Evolutionary conservation across 2,888 invertebrate genomes (phyloP).

Genomic region (Drosophila demipolita): DNA sequence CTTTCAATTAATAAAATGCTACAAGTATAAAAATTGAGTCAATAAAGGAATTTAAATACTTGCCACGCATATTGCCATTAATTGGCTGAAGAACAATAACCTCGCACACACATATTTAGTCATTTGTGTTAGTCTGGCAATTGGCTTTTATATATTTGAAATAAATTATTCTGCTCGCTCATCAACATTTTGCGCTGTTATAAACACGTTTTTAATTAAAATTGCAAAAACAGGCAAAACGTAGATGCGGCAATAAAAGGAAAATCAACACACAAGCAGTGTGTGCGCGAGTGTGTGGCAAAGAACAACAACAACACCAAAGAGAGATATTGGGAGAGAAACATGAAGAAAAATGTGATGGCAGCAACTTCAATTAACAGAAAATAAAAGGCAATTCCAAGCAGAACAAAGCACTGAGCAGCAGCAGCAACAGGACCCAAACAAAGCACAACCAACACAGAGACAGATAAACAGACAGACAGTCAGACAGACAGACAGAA

Average conservation of each 20-base stretch:
- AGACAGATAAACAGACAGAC: conserved; percentile 16
- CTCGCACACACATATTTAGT: conserved; percentile 7
- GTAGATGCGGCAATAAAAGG: conserved; percentile 63
- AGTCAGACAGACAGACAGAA: conserved; percentile 33
- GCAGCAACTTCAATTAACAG: conserved; percentile 78
- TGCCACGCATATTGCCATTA: conserved; percentile 50
- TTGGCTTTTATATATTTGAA: conserved; percentile 59
- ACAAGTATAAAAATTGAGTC: conserved; percentile 18
- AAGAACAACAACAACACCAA: conserved; percentile 1
- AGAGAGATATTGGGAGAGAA: neutral
- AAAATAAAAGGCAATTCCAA: conserved; percentile 78
- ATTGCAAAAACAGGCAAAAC: conserved; percentile 74
- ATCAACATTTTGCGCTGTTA: conserved; percentile 77
- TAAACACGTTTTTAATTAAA: conserved; percentile 82
- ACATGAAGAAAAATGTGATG: conserved; percentile 65
- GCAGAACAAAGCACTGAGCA: conserved; percentile 67
- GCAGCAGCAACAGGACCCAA: conserved; percentile 50
- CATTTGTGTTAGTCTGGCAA: conserved; percentile 38
- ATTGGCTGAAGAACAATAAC: conserved; percentile 44
- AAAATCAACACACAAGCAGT: conserved; percentile 34
- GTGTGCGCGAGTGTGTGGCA: conserved; percentile 20
- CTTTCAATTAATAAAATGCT: conserved; percentile 35
- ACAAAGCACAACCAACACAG: conserved; percentile 44
- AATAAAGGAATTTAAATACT: conserved; percentile 50
- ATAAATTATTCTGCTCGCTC: conserved; percentile 80